Conservation (phyloP, 2,797 vertebrate genomes). For the Sphenopsis melanotis region DNA sequence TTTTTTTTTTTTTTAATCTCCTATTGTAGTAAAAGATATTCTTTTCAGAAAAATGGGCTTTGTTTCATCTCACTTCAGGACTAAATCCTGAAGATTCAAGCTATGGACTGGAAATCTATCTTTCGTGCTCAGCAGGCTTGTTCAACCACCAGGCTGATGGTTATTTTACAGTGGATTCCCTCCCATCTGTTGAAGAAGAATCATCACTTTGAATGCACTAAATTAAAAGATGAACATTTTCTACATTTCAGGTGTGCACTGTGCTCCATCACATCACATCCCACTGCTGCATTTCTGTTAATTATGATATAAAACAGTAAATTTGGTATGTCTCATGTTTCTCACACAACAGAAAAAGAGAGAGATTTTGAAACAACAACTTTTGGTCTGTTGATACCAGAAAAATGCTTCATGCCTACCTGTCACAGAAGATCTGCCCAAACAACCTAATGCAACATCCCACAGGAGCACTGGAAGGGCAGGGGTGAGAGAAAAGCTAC, state of each 20-base stretch:
- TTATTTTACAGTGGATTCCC: not conserved
- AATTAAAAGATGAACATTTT: not conserved
- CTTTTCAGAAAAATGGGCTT: not conserved
- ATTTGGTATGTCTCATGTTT: not conserved
- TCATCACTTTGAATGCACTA: not conserved
- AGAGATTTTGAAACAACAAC: not conserved
- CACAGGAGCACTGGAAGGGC: not conserved
- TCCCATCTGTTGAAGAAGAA: not conserved
- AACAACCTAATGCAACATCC: not conserved
- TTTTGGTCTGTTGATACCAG: not conserved
- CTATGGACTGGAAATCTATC: not conserved
- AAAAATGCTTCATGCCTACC: not conserved
- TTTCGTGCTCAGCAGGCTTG: not conserved
- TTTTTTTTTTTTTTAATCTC: accelerated
- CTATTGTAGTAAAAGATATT: not conserved
- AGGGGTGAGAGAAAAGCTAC: not conserved
- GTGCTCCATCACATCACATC: not conserved
- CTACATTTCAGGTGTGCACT: not conserved
- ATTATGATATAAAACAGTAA: not conserved
- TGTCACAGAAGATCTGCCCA: not conserved
- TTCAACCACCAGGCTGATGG: not conserved
- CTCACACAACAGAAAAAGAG: not conserved
- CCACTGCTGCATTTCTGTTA: not conserved
- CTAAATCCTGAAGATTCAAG: not conserved
- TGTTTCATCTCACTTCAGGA: not conserved